Evolutionary conservation across 2,888 invertebrate species (phyloP).

Genomic region (Sylvicola fuscatus): DNA sequence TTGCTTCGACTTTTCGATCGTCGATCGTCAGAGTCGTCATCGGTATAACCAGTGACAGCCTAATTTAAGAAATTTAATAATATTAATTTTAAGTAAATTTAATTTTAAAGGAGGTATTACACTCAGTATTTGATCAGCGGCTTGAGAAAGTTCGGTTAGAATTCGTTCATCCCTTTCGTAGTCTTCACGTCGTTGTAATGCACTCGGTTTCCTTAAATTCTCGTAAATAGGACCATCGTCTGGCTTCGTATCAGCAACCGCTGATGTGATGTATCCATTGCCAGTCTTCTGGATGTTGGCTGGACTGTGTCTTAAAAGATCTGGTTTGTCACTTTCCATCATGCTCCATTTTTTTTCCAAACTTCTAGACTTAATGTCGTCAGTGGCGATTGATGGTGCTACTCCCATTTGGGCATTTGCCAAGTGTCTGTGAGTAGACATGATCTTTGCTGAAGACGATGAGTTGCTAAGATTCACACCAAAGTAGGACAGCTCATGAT

Average conservation of each 20-base stretch:
- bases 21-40: constrained; percentile 25
- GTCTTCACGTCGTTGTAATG: constrained; percentile 14
- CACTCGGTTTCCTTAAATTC: constrained; percentile 12
- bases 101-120: too few species aligned
- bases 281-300: constrained; percentile 3
- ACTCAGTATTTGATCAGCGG: constrained; percentile 34
- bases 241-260: background rate
- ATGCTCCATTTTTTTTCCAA: background rate
- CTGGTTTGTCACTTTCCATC: constrained; percentile 18
- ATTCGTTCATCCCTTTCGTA: constrained; percentile 25
- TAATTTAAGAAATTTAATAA: constrained; percentile 10
- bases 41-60: constrained; percentile 30
- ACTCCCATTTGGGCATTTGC: background rate
- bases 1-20: constrained; percentile 18
- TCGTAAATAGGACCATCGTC: constrained; percentile 18
- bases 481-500: constrained; percentile 38
- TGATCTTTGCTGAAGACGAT: background rate
- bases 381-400: background rate
- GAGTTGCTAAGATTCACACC: constrained; percentile 20
- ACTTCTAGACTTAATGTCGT: background rate
- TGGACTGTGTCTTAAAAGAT: constrained; percentile 19
- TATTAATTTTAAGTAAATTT: too few species aligned
- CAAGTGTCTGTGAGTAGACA: background rate
- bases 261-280: constrained; percentile 4
- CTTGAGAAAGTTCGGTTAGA: constrained; percentile 33